Base-by-base conservation (phyloP, 2,113 vertebrate species). In the Cnemophilus loriae region DNA sequence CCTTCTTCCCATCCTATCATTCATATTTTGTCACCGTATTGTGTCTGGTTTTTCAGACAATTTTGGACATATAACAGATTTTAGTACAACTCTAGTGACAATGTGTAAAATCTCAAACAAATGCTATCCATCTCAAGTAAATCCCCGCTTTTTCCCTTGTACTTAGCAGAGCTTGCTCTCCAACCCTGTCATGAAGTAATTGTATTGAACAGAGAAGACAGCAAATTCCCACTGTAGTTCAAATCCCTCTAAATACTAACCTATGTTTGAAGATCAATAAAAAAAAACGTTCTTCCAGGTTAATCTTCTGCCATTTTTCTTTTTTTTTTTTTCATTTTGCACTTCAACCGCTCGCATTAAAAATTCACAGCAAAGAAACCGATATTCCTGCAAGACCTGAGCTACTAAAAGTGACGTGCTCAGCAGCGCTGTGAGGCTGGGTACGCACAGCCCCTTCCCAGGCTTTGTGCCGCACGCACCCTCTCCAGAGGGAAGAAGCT, bases 191-290 rank as follows among this genome's bases (percentile, higher is more conserved):
- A 0, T 55, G 77, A 93, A 96, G 55, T 78, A 89, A 76, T 0
- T 33, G 73, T 13, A 84, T 15, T 69, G 57, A 95, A 73, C 44
- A 81, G 49, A 80, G 60, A 65, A 78, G 84, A 41, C 37, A 50
- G 39, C 50, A 80, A 86, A 96, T 92, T 96, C 79, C 64, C 79
- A 80, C 32, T 53, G 56, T 39, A 57, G 52, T 30, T 90, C 78
- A 95, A 95, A 88, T 61, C 87, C 67, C 85, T 84, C 87, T 73
- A 83, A 73, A 75, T 15, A 80, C 60, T 80, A 84, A 87, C 41
- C n/a, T 75, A 28, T 13, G 22, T 42, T 52, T 74, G 74, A 86
- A 92, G 88, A 95, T 80, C 76, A 67, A 71, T 80, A 26, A 75
- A 56, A 64, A n/a, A 70, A 71, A 71, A 67, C 0, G 18, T 61